A percentile compares a stretch with the other conserved stretches of the same genome.
phyloP scores from a whole-genome alignment of 37 sponge, comb jelly and placozoan genomes.

The Theonella swinhoei region DNA sequence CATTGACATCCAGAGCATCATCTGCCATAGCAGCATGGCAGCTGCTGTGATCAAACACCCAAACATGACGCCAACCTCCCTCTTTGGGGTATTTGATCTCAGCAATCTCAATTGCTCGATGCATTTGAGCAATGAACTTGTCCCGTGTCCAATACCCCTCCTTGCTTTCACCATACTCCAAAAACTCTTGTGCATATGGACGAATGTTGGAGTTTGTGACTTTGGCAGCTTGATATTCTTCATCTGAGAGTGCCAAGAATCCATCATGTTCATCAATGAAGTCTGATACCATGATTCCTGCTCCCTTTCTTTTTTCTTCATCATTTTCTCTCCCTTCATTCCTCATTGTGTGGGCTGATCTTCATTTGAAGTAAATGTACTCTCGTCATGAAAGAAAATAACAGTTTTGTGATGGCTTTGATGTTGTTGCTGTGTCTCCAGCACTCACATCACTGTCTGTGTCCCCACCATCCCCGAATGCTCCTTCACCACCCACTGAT shows the following conservation, averaged over 20 bases:
- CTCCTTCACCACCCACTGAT: too few relatives aligned
- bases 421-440: too few relatives aligned
- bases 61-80: constrained; percentile 13
- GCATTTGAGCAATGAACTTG: constrained; percentile 14
- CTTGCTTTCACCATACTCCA: constrained; percentile 36
- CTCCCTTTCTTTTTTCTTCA: constrained; percentile 27
- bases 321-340: neutral
- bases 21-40: constrained; percentile 40
- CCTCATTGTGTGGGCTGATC: neutral
- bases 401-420: too few relatives aligned
- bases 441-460: too few relatives aligned
- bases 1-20: constrained; percentile 17
- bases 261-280: constrained; percentile 42
- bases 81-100: constrained; percentile 35
- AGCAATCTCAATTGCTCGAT: constrained; percentile 11
- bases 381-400: too few relatives aligned
- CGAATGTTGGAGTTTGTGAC: neutral
- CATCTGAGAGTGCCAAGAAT: neutral
- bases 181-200: neutral
- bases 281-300: constrained; percentile 34
- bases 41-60: constrained; percentile 33
- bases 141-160: constrained; percentile 28
- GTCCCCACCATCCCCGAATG: too few relatives aligned
- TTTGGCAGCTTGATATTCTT: constrained; percentile 1
- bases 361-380: too few relatives aligned